Evolutionary conservation across 2,797 vertebrate species (phyloP), one percentile per base, ranked within the genome.

Genomic region (Clarias pachynema): DNA sequence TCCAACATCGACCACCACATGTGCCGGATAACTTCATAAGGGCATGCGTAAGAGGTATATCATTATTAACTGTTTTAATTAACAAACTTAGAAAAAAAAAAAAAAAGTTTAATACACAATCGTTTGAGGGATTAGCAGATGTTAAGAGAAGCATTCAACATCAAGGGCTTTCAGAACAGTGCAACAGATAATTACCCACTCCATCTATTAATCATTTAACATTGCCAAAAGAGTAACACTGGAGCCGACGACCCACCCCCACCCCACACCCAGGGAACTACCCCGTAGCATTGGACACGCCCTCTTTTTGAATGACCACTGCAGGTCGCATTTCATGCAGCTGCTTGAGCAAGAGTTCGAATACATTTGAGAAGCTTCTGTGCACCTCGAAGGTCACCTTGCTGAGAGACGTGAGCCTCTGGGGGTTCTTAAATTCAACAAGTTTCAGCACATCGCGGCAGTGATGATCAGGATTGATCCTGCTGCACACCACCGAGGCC

Each of bases 261-360:
- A 40, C 18, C 69, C 31, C 34, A 12, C 0, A 7, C 1, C 37
- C 78, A 92, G 92, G 94, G 91, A 91, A 89, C 91, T 90, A 79
- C 10, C 79, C 87, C 87, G 86, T 26, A 34, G 84, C 89, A 89
- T 87, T 53, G 56, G 77, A 86, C 81, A 73, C 75, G n/a, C 68
- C 81, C 83, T 91, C 91, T 92, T 95, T 96, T 84, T 95, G 94
- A 89, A 99, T 92, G 73, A 95, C 93, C 88, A 99, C 95, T 0
- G 95, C 93, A 81, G 98, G 97, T 90, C 94, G 95, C 97, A 98
- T 97, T 91, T 97, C 96, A 94, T 99, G 97, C 92, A 99, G 96
- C 79, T 99, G 98, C 90, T 95, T 97, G 88, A 99, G 91, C 89
- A 97, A 92, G 29, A 90, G 89, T 84, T 97, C 95, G 63, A 94